Conservation (phyloP, 2,888 invertebrate genomes). For the Camponotus fellah region DNA sequence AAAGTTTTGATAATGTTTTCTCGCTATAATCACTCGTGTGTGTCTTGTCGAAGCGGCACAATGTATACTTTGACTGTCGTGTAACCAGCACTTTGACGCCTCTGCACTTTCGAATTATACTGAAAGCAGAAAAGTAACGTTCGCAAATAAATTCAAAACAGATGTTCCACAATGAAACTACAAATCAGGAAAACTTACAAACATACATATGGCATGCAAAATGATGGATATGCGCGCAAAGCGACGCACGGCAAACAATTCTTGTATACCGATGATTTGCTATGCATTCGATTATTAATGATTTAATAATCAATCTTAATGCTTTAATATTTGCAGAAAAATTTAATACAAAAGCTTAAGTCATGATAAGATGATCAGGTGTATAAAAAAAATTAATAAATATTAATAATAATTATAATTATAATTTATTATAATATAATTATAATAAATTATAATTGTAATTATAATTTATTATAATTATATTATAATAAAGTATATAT, state of each 20-base stretch:
- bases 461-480: no score
- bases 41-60: constrained; percentile 74
- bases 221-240: constrained; percentile 69
- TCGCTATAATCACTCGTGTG: constrained; percentile 69
- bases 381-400: constrained; percentile 18
- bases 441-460: no score
- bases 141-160: constrained; percentile 74
- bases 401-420: no score
- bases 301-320: neutral
- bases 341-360: neutral
- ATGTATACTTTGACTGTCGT: constrained; percentile 70
- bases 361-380: constrained; percentile 40
- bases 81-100: constrained; percentile 74
- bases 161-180: constrained; percentile 79
- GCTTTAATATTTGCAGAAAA: neutral
- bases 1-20: constrained; percentile 65
- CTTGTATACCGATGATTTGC: constrained; percentile 32
- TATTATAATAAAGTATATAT: no score
- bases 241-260: constrained; percentile 71
- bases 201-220: constrained; percentile 81
- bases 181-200: constrained; percentile 79
- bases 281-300: neutral
- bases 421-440: no score
- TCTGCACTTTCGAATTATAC: constrained; percentile 75
- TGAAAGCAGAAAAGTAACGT: constrained; percentile 77